phyloP scores from a whole-genome alignment of 2,797 vertebrate genomes.

The Coregonus suidteri region DNA sequence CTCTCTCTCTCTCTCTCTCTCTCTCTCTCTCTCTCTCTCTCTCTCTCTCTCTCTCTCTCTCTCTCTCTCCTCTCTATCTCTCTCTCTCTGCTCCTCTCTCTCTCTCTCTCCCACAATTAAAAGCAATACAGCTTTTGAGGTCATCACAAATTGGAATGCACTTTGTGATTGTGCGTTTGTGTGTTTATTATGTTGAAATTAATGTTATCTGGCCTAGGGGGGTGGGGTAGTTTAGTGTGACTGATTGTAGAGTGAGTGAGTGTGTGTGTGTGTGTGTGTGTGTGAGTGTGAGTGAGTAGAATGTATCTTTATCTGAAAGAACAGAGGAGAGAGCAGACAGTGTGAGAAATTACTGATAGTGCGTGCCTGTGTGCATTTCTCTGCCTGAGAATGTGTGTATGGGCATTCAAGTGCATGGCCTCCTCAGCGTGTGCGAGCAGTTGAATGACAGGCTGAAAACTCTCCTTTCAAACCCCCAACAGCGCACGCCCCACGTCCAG shows the following conservation, averaged over 20 bases:
- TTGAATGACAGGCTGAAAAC: no score
- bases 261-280: conserved; percentile 33
- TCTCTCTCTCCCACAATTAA: conserved; percentile 36
- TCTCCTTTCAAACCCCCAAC: no score
- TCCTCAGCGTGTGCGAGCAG: conserved; percentile 5
- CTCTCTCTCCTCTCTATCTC: conserved; percentile 27
- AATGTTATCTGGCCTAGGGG: conserved; percentile 60
- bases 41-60: no score
- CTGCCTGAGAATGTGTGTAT: no score
- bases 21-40: conserved; percentile 20
- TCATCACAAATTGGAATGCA: conserved; percentile 61
- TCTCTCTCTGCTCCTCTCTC: conserved; percentile 18
- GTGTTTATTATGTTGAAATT: conserved; percentile 51
- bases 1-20: conserved; percentile 34
- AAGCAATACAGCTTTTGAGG: not conserved
- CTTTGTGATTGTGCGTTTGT: conserved; percentile 33
- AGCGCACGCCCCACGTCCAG: no score
- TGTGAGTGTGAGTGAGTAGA: conserved; percentile 41
- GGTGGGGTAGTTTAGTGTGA: conserved; percentile 6
- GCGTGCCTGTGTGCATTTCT: no score
- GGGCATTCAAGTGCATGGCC: not conserved
- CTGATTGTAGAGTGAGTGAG: conserved; percentile 47
- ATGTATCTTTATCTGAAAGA: conserved; percentile 42
- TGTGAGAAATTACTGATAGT: conserved; percentile 62
- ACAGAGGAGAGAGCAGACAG: conserved; percentile 48